A percentile compares a stretch with the other conserved stretches of the same genome.
Evolutionary conservation across 2,113 vertebrate genomes (phyloP).

Genomic region (Tragelaphus strepsiceros): DNA sequence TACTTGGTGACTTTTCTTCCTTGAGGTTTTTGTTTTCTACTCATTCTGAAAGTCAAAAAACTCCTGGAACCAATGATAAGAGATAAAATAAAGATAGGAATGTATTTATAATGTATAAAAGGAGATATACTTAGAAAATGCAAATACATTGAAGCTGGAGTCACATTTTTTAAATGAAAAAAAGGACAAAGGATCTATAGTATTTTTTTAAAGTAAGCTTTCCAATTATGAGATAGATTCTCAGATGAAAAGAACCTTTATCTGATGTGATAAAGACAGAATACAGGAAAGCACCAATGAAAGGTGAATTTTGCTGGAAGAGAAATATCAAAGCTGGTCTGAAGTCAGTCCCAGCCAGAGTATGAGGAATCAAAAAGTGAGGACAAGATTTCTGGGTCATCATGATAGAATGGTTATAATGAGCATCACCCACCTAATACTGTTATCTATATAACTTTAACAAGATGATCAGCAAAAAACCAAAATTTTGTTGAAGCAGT

Average conservation of each 20-base stretch:
- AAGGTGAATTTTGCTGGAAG: background rate
- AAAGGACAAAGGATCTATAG: background rate
- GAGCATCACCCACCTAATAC: background rate
- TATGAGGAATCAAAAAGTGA: background rate
- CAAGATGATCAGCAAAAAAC: background rate
- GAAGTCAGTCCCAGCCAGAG: background rate
- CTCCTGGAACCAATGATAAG: background rate
- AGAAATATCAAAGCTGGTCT: background rate
- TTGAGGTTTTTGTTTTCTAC: background rate
- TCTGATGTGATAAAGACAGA: background rate
- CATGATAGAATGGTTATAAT: background rate
- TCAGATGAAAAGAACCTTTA: background rate
- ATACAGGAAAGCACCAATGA: background rate
- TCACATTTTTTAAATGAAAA: background rate
- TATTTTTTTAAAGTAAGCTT: conserved; percentile 1
- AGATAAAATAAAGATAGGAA: conserved; percentile 1
- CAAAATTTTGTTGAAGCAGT: background rate
- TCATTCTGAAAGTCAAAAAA: background rate
- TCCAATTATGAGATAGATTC: background rate
- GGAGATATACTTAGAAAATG: background rate
- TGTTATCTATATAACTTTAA: background rate
- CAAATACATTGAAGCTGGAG: background rate
- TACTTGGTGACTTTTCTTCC: background rate
- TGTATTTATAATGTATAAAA: background rate
- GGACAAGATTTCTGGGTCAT: background rate